These are phyloP conservation scores for Drosophila robusta DNA, from an alignment of 2,888 invertebrate genomes.

Conservation along the genomic window DNA sequence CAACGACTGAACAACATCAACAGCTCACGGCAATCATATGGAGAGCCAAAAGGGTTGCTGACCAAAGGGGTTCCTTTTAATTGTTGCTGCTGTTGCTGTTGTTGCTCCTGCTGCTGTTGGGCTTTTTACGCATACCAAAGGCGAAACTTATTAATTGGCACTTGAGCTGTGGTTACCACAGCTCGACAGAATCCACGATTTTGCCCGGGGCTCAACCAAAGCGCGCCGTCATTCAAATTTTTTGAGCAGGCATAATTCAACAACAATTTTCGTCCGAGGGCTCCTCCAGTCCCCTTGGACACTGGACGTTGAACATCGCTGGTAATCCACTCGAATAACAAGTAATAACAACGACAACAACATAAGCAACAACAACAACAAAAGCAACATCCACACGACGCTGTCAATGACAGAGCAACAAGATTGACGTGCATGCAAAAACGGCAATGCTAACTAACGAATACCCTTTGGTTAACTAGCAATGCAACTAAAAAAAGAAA, in stretches of 20 bases:
- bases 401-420: constrained; percentile 52
- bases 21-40: constrained; percentile 46
- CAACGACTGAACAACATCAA: constrained; percentile 57
- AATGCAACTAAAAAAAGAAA: too few relatives aligned
- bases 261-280: constrained; percentile 39
- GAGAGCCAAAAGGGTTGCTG: constrained; percentile 47
- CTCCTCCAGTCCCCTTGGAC: constrained; percentile 54
- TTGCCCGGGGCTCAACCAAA: constrained; percentile 41
- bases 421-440: constrained; percentile 26
- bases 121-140: constrained; percentile 61
- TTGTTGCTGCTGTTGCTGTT: constrained; percentile 3
- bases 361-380: constrained; percentile 33
- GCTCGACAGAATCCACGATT: constrained; percentile 25
- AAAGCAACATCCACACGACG: constrained; percentile 29
- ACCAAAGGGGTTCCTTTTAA: constrained; percentile 37
- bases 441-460: constrained; percentile 9
- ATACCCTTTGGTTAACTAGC: constrained; percentile 49
- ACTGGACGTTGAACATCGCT: constrained; percentile 62
- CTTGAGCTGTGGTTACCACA: constrained; percentile 66
- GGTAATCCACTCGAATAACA: constrained; percentile 74
- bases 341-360: constrained; percentile 42
- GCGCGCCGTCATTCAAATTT: constrained; percentile 67
- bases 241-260: constrained; percentile 78
- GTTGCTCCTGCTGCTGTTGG: constrained; percentile 13
- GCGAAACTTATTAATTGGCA: constrained; percentile 79